Evolutionary conservation across 2,113 vertebrate species (phyloP).

Genomic region (Marcusenius ussheri): DNA sequence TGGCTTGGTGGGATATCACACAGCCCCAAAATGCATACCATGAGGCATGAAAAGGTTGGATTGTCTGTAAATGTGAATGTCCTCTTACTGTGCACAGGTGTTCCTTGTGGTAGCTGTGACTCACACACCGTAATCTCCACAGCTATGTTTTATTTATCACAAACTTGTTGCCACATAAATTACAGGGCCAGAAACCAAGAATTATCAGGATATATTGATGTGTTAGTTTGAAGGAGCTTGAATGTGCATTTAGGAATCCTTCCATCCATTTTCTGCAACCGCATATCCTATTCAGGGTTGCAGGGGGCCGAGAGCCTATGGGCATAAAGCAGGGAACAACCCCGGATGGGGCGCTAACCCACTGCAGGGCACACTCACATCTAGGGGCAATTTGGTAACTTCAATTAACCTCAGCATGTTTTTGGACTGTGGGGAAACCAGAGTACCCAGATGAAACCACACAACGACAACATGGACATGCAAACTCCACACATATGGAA

Average conservation of each 20-base stretch:
- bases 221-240: neutral
- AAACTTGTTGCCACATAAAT: neutral
- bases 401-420: too few species aligned
- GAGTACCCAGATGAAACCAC: too few species aligned
- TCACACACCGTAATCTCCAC: neutral
- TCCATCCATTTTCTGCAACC: too few species aligned
- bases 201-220: neutral
- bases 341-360: too few species aligned
- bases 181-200: neutral
- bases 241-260: neutral
- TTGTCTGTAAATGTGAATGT: neutral
- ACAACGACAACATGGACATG: too few species aligned
- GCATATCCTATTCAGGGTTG: too few species aligned
- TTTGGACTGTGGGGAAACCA: too few species aligned
- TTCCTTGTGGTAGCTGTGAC: neutral
- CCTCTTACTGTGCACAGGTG: neutral
- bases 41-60: neutral
- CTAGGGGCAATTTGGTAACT: too few species aligned
- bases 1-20: neutral
- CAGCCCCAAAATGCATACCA: neutral
- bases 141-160: neutral
- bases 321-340: too few species aligned
- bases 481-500: too few species aligned
- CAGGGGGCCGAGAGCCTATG: too few species aligned
- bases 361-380: too few species aligned